Base-by-base conservation (phyloP, 2,797 vertebrate species). In the Tenualosa ilisha region DNA sequence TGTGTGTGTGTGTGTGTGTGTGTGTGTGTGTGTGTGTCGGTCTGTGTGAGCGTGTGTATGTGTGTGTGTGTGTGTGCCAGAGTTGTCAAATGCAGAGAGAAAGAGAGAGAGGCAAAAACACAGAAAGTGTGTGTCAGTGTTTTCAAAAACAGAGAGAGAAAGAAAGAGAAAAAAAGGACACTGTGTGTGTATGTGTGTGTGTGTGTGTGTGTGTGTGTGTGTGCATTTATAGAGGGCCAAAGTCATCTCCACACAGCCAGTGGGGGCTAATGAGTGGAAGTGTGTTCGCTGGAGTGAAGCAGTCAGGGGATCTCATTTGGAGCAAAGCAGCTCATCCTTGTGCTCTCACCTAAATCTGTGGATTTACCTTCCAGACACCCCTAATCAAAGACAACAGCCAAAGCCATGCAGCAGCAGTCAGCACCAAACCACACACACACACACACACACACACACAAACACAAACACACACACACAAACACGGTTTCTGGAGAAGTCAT, bases 261-360 rank as follows among this genome's bases (percentile, higher is more conserved):
- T 37, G 65, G 65, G 26, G 31, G 31, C 65, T 72, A 72, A 72
- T 37, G 65, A 37, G 51, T 26, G 17, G 79, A 31, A 54, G 50
- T 79, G 26, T 84, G 26, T 43, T 26, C 8, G 53, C 86, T 82
- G 91, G 88, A 83, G 89, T 86, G 84, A 84, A 84, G 86, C 86
- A 91, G 91, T 93, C 92, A 82, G 89, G 92, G 92, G 93, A 94
- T 88, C 93, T 94, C 87, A 94, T 94, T 94, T 93, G 91, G 86
- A 90, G 88, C 84, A 87, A 90, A 92, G 87, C 88, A 89, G 89
- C 61, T 84, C 87, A 91, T 85, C 84, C 84, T 90, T 86, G 26
- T 17, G 88, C 89, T 90, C 90, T 90, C 88, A 88, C 90, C 90
- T 89, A 92, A 91, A 92, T 91, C 90, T 86, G 85, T 90, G 86